Percentiles rank a stretch among this genome's conserved stretches.
Conservation (phyloP, 2,888 invertebrate species). For the Himalopsyche tibetana region DNA sequence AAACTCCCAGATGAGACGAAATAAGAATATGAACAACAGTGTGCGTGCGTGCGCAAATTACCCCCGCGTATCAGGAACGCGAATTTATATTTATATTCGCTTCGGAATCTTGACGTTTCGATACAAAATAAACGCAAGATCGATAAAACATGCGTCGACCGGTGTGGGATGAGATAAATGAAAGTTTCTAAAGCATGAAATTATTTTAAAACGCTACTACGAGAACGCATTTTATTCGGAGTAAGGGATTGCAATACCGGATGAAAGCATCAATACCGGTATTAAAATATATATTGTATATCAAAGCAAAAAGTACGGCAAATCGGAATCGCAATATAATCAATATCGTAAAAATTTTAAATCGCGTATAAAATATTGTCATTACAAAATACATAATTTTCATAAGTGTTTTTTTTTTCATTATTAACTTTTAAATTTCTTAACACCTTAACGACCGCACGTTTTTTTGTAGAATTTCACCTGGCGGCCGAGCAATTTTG, state of each 20-base stretch:
- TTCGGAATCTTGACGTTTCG: background rate
- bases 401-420: too few relatives aligned
- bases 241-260: background rate
- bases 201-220: background rate
- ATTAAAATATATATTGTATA: too few relatives aligned
- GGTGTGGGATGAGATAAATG: conserved; percentile 17
- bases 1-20: background rate
- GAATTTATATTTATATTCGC: background rate
- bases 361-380: too few relatives aligned
- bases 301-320: too few relatives aligned
- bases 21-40: background rate
- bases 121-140: background rate
- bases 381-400: too few relatives aligned
- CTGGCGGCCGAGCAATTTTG: too few relatives aligned
- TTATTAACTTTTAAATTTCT: too few relatives aligned
- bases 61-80: background rate
- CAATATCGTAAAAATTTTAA: too few relatives aligned
- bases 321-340: too few relatives aligned
- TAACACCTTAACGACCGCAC: too few relatives aligned
- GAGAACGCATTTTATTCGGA: background rate
- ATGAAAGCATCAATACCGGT: too few relatives aligned
- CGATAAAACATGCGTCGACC: background rate
- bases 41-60: background rate
- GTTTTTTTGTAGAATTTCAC: too few relatives aligned
- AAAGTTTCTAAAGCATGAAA: conserved; percentile 10